Evolutionary conservation across 1,140 invertebrate genomes (phyloP), one percentile per base, ranked within the genome.

Genomic region (Chironomus striatipennis): DNA sequence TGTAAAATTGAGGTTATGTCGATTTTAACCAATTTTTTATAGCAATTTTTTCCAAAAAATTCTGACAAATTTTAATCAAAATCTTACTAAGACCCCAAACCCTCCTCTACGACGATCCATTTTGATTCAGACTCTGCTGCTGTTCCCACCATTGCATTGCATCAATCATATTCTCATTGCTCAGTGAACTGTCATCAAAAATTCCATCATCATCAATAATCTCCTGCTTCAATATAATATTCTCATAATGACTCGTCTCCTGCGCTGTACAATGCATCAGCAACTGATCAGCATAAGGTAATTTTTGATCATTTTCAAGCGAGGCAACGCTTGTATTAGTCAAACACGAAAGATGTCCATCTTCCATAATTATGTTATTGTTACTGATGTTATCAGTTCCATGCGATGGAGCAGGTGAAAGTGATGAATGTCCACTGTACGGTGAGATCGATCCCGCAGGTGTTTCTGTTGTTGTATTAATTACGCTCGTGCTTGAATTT

Each of bases 121-220:
- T 20, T 70, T 70, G 65, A 18, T 70, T 70, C 9, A 70, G 18
- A 70, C 18, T 70, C 18, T 70, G 65, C 12, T 84, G 83, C 12
- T 83, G 82, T 75, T 85, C 83, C 84, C 84, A 85, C 84, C 84
- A 85, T 42, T 83, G 83, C 74, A 85, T 83, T 57, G 83, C 81
- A 75, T 85, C 81, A 73, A 83, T 82, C 79, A 84, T 83, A 74
- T 80, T 79, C 75, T 84, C 81, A 15, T 83, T 81, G 43, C 81
- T 81, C 6, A 84, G 75, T 24, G 74, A 77, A 76, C 74, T 75
- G 75, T 85, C 81, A 24, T 80, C 78, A 34, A 84, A 77, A 43
- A 83, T 79, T 42, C 77, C 73, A 73, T 78, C 73, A 17, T 80
- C 78, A 64, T 75, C 77, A n/a, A 82, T 77, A 15, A 76, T 77